Percentiles rank a stretch among this genome's conserved stretches.
These are phyloP conservation scores for Bubo scandiacus DNA, from an alignment of 2,113 vertebrate genomes.

Conservation along the genomic window DNA sequence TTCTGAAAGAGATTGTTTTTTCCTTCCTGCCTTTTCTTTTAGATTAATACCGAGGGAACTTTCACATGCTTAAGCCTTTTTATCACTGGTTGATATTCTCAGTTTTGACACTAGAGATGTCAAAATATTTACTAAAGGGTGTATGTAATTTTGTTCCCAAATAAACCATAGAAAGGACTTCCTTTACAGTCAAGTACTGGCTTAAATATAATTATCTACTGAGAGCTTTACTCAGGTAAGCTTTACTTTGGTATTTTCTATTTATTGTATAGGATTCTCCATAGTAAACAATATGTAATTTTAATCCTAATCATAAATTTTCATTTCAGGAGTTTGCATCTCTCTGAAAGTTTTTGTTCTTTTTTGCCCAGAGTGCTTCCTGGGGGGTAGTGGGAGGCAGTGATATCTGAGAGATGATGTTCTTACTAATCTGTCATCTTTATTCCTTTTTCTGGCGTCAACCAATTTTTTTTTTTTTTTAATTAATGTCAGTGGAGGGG, in stretches of 20 bases:
- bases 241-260: neutral
- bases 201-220: neutral
- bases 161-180: neutral
- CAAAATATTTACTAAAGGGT: slow-evolving; percentile 16
- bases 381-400: neutral
- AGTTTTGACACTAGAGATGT: slow-evolving; percentile 9
- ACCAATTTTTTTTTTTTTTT: neutral
- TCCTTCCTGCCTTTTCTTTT: slow-evolving; percentile 44
- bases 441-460: neutral
- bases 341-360: neutral
- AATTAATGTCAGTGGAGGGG: neutral
- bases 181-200: neutral
- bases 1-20: slow-evolving; percentile 30
- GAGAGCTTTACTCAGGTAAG: neutral
- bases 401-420: neutral
- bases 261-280: neutral
- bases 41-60: neutral
- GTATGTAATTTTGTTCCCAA: neutral
- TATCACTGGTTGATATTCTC: neutral
- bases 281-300: neutral
- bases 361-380: neutral
- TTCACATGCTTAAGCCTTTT: neutral
- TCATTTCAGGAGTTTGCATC: neutral
- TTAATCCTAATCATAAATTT: neutral
- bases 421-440: neutral